These are phyloP conservation scores for Macquaria ambigua DNA, from an alignment of 2,113 vertebrate genomes.

Conservation along the genomic window DNA sequence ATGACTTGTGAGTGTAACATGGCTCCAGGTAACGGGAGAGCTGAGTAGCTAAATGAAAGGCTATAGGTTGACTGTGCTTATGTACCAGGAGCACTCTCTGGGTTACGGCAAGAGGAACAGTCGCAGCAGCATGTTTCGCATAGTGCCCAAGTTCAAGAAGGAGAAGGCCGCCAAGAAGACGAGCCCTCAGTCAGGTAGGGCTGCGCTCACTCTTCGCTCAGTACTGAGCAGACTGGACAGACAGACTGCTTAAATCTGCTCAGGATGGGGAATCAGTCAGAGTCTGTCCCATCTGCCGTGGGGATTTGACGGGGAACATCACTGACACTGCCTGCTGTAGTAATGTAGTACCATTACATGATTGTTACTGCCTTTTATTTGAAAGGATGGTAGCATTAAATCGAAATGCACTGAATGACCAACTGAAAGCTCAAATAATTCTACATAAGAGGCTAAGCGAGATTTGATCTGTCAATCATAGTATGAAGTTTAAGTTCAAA, in stretches of 20 bases:
- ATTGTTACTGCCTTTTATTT: constrained; percentile 5
- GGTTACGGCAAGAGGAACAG: constrained; percentile 97
- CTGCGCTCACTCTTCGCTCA: not conserved
- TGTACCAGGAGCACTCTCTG: constrained; percentile 91
- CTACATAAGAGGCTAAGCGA: not conserved
- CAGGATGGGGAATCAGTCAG: not conserved
- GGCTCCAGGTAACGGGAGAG: constrained; percentile 56
- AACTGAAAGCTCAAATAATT: not conserved
- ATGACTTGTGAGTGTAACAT: constrained; percentile 18
- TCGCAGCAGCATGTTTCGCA: constrained; percentile 95
- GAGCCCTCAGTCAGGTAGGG: constrained; percentile 94
- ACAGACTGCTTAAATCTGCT: not conserved
- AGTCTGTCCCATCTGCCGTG: not conserved
- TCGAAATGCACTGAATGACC: not conserved
- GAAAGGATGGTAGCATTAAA: not conserved
- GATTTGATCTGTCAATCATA: not conserved
- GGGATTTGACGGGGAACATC: not conserved
- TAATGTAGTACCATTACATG: not conserved
- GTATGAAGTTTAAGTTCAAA: not conserved
- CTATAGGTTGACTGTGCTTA: constrained; percentile 82
- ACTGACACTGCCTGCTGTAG: too few relatives aligned
- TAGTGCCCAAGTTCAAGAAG: constrained; percentile 99
- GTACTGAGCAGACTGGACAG: constrained; percentile 12
- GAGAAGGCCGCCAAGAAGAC: constrained; percentile 94
- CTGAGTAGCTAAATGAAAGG: constrained; percentile 79